Evolutionary conservation across 2,888 invertebrate species (phyloP), one percentile per base, ranked within the genome.

Genomic region (Nymphalis urticae): DNA sequence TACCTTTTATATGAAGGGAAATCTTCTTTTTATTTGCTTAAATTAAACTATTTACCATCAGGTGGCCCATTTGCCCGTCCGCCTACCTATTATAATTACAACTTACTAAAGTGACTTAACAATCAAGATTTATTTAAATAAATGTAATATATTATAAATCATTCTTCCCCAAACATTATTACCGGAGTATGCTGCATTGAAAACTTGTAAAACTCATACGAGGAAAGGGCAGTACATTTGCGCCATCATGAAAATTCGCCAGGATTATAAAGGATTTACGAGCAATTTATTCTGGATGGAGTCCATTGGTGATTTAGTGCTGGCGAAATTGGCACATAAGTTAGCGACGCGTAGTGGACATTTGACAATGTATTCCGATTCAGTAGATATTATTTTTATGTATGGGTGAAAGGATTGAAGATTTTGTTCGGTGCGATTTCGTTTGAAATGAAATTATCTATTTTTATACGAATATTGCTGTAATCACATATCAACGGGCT

Each of bases 301-400:
- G 80, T 83, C 82, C 83, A 83, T 83, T 72, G 82, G 82, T 85
- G 86, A 87, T 85, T 83, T 84, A 86, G 80, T 84, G 75, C 72
- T 71, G 71, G 66, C 77, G 78, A 85, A 82, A 87, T 88, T 86
- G 86, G 82, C 80, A 79, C 83, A 84, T 86, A 85, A 80, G 84
- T 87, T 83, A 85, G 78, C 77, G 67, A 66, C 71, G 76, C 71
- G 78, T 82, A 81, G 75, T 83, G 83, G 82, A 80, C 79, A 64
- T 72, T 69, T 73, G 69, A 69, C 64, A 70, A 66, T 68, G 54
- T 70, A 66, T 69, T 68, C 48, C 66, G 62, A 54, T 56, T 48
- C n/a, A 62, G 51, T 32, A 59, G 36, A 63, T 70, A 70, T 68
- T 64, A 61, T 61, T 64, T 48, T 70, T 59, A 48, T 68, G 21